Conservation (phyloP, 2,113 vertebrate genomes). For the Cyphomyrus plagiostoma region DNA sequence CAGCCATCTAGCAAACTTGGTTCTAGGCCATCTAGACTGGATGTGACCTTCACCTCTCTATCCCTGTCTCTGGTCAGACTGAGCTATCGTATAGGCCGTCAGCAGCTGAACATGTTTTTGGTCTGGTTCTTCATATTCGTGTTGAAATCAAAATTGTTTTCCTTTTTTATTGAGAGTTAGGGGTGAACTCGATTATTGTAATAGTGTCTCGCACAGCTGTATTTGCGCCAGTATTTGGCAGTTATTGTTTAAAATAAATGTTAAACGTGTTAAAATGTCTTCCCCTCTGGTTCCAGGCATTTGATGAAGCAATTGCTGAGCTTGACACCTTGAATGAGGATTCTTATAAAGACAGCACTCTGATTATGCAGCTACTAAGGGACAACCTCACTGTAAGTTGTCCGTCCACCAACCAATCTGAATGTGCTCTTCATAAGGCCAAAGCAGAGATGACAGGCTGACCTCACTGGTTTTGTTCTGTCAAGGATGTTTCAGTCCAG, state of each 20-base stretch:
- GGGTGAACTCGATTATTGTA: background rate
- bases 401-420: background rate
- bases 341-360: conserved; percentile 99
- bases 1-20: background rate
- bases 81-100: background rate
- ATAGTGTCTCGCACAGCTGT: background rate
- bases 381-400: conserved; percentile 98
- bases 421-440: background rate
- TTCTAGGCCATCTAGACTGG: background rate
- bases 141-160: background rate
- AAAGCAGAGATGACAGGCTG: background rate
- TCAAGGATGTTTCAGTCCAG: background rate
- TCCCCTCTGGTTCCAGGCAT: conserved; percentile 68
- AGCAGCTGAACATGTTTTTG: background rate
- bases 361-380: conserved; percentile 99
- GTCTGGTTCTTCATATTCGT: background rate
- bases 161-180: background rate
- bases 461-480: background rate
- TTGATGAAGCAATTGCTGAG: conserved; percentile 98
- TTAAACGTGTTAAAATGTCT: background rate
- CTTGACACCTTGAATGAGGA: conserved; percentile 98
- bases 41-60: background rate
- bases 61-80: background rate
- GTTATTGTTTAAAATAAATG: background rate
- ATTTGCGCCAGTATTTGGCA: background rate